Conservation (phyloP, 2,797 vertebrate genomes). For the Odontamblyopus lacepedii region DNA sequence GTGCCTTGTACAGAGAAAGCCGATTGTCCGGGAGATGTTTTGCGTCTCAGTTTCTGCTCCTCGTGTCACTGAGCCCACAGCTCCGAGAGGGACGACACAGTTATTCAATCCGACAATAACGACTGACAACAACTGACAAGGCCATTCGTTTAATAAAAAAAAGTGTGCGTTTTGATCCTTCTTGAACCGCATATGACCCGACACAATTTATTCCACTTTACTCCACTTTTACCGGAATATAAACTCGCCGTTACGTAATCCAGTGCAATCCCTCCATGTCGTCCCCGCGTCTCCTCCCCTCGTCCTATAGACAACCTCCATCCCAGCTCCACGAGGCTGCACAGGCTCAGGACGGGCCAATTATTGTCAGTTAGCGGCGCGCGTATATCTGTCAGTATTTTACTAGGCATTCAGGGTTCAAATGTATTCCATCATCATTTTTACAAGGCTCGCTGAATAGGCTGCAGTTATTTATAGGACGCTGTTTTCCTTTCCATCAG, state of each 20-base stretch:
- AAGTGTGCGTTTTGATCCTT: not conserved
- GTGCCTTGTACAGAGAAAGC: no score
- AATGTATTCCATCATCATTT: slow-evolving; percentile 65
- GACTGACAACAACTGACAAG: no score
- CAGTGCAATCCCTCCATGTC: slow-evolving; percentile 18
- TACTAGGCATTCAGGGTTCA: slow-evolving; percentile 65
- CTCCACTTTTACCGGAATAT: not conserved
- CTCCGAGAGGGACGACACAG: no score
- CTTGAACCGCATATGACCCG: not conserved
- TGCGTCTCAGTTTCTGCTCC: no score
- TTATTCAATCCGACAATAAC: no score
- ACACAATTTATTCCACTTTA: not conserved
- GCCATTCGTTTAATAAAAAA: no score
- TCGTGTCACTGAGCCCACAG: no score
- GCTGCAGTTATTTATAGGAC: slow-evolving; percentile 71
- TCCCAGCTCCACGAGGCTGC: slow-evolving; percentile 19
- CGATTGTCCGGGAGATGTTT: no score
- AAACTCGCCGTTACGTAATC: not conserved
- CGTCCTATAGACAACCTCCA: slow-evolving; percentile 36
- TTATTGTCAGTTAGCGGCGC: slow-evolving; percentile 63
- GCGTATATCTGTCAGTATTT: slow-evolving; percentile 63
- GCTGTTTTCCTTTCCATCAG: slow-evolving; percentile 65
- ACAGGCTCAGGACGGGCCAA: slow-evolving; percentile 44
- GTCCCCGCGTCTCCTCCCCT: slow-evolving; percentile 11
- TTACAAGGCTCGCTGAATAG: slow-evolving; percentile 62